Evolutionary conservation across 1,140 invertebrate species (phyloP).

Genomic region (Drosophila tani): DNA sequence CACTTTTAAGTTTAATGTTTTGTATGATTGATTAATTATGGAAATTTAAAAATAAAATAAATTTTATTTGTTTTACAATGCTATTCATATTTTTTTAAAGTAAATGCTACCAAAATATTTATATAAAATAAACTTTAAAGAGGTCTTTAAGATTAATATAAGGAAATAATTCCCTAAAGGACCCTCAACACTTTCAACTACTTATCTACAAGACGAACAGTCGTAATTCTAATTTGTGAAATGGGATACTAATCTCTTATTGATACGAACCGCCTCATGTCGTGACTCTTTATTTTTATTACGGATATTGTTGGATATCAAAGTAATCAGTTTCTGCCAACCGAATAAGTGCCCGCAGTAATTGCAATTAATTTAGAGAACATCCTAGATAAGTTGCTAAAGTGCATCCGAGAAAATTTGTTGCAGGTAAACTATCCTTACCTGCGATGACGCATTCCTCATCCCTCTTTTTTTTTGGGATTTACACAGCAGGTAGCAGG

Average conservation of each 20-base stretch:
- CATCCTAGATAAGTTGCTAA: slow-evolving; percentile 23
- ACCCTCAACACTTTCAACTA: not conserved
- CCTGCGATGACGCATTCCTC: slow-evolving; percentile 34
- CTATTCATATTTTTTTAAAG: no score
- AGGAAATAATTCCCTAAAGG: not conserved
- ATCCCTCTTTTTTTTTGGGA: slow-evolving; percentile 4
- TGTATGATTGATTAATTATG: no score
- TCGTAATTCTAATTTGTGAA: slow-evolving; percentile 24
- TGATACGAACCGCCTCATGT: slow-evolving; percentile 5
- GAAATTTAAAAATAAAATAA: no score
- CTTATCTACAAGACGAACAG: no score
- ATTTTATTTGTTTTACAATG: no score
- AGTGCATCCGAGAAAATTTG: slow-evolving; percentile 17
- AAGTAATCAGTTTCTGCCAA: slow-evolving; percentile 19
- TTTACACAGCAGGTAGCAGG: slow-evolving; percentile 1
- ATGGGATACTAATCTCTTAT: slow-evolving; percentile 14
- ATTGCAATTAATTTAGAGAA: slow-evolving; percentile 42
- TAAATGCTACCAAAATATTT: no score
- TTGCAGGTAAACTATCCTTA: slow-evolving; percentile 27
- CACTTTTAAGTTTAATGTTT: no score
- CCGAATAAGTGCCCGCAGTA: slow-evolving; percentile 29
- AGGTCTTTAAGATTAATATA: no score
- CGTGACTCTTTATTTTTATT: slow-evolving; percentile 25
- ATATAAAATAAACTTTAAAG: no score
- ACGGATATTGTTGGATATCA: slow-evolving; percentile 30